A percentile compares a stretch with the other conserved stretches of the same genome.
These are phyloP conservation scores for Clistopyga incitator DNA, from an alignment of 2,888 invertebrate species.

Conservation along the genomic window DNA sequence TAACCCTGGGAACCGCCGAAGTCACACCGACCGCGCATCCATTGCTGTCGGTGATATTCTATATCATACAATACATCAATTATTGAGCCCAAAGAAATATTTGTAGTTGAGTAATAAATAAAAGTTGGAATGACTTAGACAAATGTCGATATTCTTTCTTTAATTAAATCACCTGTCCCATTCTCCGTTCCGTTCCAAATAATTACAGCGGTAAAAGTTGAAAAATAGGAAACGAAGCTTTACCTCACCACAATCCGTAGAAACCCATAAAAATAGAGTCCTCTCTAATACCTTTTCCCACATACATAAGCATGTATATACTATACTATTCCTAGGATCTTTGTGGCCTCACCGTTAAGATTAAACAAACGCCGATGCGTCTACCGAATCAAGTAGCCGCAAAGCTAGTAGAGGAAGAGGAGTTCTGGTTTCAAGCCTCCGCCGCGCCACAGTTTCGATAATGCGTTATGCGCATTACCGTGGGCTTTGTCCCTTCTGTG, in stretches of 20 bases:
- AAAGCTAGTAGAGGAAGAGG: neutral
- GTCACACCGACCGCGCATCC: no score
- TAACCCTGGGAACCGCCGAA: no score
- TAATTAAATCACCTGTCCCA: neutral
- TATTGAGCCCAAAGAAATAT: no score
- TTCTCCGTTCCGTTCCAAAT: no score
- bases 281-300: conserved; percentile 9
- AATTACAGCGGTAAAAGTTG: neutral
- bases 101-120: no score
- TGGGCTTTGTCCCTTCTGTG: conserved; percentile 60
- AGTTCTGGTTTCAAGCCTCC: neutral
- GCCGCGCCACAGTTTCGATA: conserved; percentile 30
- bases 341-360: conserved; percentile 1
- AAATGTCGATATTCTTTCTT: no score
- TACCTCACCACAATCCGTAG: neutral
- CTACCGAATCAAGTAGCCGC: conserved; percentile 13
- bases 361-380: conserved; percentile 41
- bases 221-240: neutral
- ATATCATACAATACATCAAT: no score
- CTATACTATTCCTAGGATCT: neutral
- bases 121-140: no score
- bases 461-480: conserved; percentile 59
- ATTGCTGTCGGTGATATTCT: no score
- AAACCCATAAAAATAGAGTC: neutral
- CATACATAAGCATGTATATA: neutral